phyloP scores from a whole-genome alignment of 2,797 vertebrate genomes.

The Oreonectes daqikongensis region DNA sequence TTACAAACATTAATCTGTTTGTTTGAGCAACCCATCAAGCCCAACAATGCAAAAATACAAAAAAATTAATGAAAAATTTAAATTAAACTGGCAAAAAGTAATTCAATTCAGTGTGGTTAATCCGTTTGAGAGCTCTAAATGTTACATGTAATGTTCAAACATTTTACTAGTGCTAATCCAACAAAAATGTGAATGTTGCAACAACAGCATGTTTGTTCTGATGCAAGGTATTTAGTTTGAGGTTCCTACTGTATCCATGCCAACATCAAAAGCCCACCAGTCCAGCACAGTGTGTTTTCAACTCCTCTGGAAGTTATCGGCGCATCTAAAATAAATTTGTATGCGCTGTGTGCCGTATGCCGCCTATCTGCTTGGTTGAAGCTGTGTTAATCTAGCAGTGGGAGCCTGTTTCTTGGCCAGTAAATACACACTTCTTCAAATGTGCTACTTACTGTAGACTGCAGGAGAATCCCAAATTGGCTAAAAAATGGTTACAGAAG shows the following conservation, averaged over 20 bases:
- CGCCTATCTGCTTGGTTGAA: slow-evolving; percentile 41
- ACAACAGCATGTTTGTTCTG: slow-evolving; percentile 30
- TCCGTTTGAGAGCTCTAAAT: neutral
- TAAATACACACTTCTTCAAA: slow-evolving; percentile 31
- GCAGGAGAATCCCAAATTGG: neutral
- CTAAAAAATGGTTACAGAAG: neutral
- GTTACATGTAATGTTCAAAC: neutral
- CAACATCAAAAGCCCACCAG: slow-evolving; percentile 45
- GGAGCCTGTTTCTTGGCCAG: slow-evolving; percentile 42
- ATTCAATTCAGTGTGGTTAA: too few relatives aligned
- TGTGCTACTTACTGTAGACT: slow-evolving; percentile 1
- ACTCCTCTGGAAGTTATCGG: slow-evolving; percentile 56
- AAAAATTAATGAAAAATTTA: too few relatives aligned
- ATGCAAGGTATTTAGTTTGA: slow-evolving; percentile 21
- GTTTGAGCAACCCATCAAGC: too few relatives aligned
- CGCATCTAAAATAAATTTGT: slow-evolving; percentile 56
- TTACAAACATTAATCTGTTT: too few relatives aligned
- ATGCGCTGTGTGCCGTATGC: slow-evolving; percentile 56
- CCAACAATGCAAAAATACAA: too few relatives aligned
- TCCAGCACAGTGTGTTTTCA: slow-evolving; percentile 36
- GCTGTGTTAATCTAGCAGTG: slow-evolving; percentile 49
- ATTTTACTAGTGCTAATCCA: neutral
- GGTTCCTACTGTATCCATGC: slow-evolving; percentile 42
- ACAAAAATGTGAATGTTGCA: slow-evolving; percentile 27
- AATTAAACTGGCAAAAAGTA: too few relatives aligned